A percentile compares a stretch with the other conserved stretches of the same genome.
These are phyloP conservation scores for Disparrhopalites patrizii DNA, from an alignment of 2,888 invertebrate genomes.

Conservation along the genomic window DNA sequence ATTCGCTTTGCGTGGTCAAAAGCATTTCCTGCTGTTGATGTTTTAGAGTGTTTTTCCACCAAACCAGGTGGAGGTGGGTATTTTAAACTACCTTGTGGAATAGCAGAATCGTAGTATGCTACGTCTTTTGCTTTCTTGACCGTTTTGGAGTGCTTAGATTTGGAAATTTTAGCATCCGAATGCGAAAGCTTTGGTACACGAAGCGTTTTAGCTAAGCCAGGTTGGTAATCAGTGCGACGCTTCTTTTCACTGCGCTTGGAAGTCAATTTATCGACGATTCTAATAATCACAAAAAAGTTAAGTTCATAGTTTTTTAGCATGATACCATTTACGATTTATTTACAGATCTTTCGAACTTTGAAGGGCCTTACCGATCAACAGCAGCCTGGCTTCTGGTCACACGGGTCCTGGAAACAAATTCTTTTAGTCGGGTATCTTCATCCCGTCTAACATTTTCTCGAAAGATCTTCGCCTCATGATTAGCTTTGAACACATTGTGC, in stretches of 20 bases:
- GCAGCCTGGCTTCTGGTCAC: constrained; percentile 14
- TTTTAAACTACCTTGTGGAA: constrained; percentile 14
- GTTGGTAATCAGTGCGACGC: constrained; percentile 22
- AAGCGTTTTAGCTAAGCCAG: constrained; percentile 24
- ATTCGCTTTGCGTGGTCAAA: constrained; percentile 20
- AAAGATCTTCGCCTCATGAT: not conserved
- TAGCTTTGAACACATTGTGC: not conserved
- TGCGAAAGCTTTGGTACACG: constrained; percentile 20
- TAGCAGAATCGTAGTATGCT: constrained; percentile 20
- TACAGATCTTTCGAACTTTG: too few relatives aligned
- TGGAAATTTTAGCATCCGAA: constrained; percentile 3
- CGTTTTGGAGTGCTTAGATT: not conserved
- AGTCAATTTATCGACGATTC: constrained; percentile 11
- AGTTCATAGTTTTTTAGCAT: too few relatives aligned
- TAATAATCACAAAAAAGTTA: too few relatives aligned
- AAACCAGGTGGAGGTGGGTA: constrained; percentile 25
- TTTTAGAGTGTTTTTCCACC: constrained; percentile 8
- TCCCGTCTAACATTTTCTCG: constrained; percentile 22
- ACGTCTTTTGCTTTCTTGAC: constrained; percentile 19
- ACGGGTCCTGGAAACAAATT: constrained; percentile 11
- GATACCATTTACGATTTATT: too few relatives aligned
- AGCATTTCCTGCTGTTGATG: constrained; percentile 1
- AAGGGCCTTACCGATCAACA: constrained; percentile 20
- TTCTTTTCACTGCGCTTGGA: constrained; percentile 2
- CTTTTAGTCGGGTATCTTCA: constrained; percentile 19